Percentiles rank a stretch among this genome's conserved stretches.
Conservation (phyloP, 2,888 invertebrate genomes). For the Arge pagana region DNA sequence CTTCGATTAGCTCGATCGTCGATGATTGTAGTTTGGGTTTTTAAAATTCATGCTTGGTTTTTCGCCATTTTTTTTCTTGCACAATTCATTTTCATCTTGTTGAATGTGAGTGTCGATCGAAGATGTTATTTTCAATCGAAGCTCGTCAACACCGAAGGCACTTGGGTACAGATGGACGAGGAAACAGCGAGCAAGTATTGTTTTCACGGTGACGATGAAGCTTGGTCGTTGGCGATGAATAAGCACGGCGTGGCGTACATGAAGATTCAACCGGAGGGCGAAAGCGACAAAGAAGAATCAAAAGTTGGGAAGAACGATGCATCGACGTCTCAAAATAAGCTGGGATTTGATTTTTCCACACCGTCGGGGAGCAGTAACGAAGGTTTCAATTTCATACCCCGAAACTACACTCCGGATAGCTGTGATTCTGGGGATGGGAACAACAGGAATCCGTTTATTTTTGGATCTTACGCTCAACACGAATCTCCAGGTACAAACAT, state of each 20-base stretch:
- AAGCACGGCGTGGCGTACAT: conserved; percentile 69
- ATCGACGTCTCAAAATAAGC: conserved; percentile 49
- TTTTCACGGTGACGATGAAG: conserved; percentile 69
- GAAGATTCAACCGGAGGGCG: conserved; percentile 61
- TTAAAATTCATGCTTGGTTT: no score
- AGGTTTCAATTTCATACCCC: conserved; percentile 46
- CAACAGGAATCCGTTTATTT: conserved; percentile 57
- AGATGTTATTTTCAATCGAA: conserved; percentile 42
- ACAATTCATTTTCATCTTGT: no score
- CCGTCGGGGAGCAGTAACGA: conserved; percentile 47
- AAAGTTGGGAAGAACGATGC: conserved; percentile 38
- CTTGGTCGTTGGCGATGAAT: conserved; percentile 73
- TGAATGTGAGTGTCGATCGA: no score
- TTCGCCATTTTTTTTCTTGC: no score
- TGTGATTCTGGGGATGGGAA: conserved; percentile 43
- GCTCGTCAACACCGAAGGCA: conserved; percentile 66
- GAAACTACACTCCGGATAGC: conserved; percentile 41
- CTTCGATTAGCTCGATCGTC: conserved; percentile 23
- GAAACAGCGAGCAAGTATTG: conserved; percentile 69
- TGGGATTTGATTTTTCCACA: conserved; percentile 66
- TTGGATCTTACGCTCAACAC: conserved; percentile 53
- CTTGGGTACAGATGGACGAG: conserved; percentile 69
- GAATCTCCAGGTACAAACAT: conserved; percentile 42
- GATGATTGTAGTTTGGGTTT: no score
- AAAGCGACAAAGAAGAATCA: conserved; percentile 44